Evolutionary conservation across 2,113 vertebrate species (phyloP).

Genomic region (Hyperopisus bebe): DNA sequence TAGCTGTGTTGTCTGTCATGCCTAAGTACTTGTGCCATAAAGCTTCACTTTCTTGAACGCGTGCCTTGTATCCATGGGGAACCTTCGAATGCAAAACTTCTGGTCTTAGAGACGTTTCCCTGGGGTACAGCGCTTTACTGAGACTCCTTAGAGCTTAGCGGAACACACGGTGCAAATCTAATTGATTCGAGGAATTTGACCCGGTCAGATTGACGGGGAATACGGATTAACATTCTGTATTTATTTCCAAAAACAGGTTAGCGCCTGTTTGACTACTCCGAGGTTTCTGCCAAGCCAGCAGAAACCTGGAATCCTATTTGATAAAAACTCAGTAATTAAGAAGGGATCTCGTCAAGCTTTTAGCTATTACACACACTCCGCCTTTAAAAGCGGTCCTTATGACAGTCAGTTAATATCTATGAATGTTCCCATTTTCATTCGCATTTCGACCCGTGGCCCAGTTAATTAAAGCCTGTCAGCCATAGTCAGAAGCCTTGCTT

Average conservation of each 20-base stretch:
- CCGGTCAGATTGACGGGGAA: slow-evolving; percentile 46
- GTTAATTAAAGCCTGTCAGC: slow-evolving; percentile 1
- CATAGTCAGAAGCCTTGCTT: background rate
- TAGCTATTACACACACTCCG: background rate
- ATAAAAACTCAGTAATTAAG: background rate
- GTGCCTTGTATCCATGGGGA: slow-evolving; percentile 29
- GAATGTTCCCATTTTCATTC: background rate
- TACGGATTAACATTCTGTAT: slow-evolving; percentile 46
- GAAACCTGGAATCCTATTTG: background rate
- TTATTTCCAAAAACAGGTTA: slow-evolving; percentile 28
- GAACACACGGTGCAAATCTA: slow-evolving; percentile 47
- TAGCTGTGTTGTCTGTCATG: slow-evolving; percentile 28
- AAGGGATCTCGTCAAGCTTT: background rate
- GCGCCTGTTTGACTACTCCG: background rate
- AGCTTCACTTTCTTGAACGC: slow-evolving; percentile 32
- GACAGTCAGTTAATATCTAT: background rate
- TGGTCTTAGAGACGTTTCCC: slow-evolving; percentile 33
- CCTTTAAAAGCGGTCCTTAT: background rate
- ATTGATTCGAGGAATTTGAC: slow-evolving; percentile 57
- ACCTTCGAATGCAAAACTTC: slow-evolving; percentile 38
- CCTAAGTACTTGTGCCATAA: slow-evolving; percentile 24
- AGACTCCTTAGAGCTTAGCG: slow-evolving; percentile 36
- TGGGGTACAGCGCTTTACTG: slow-evolving; percentile 40
- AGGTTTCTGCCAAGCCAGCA: background rate
- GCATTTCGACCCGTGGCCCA: background rate